Base-by-base conservation (phyloP, 2,113 vertebrate species). In the Pluvialis apricaria region DNA sequence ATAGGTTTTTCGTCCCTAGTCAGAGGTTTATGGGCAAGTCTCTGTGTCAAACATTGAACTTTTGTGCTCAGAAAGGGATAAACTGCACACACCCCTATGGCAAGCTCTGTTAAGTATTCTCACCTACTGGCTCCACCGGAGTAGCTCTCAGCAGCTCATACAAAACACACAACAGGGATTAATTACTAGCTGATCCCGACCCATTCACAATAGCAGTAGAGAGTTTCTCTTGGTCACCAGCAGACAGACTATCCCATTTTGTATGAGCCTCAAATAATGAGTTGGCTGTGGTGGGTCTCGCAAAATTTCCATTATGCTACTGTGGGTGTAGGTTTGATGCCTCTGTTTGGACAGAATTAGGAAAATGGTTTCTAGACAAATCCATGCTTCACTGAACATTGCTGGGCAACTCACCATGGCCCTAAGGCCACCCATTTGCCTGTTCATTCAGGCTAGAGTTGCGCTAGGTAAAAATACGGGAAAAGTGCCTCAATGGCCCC, bases 271-370 rank as follows among this genome's bases (percentile, higher is more conserved):
- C 16, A 64, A 7, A 71, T 77, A 90, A 88, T 42, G 40, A 79
- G 22, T 16, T 87, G 61, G 22, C 88, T 97, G 91, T n/a, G 92
- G 83, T 94, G 31, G 94, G 95, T 95, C 86, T 94, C 4, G 1
- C 42, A 86, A 87, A 87, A 72, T 87, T 94, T 94, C 83, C 34
- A 49, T 86, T 89, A 61, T 54, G 40, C 28, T 91, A 13, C 55
- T 71, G 7, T 72, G 81, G 51, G 11, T 42, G 68, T 82, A 52
- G 6, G n/a, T 84, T 86, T 79, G 49, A 88, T 76, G 44, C 7
- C 34, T 92, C 49, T 86, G 54, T 88, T 96, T 75, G 70, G 57
- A 82, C 22, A 72, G 92, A 94, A 75, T n/a, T 49, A 68, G 17
- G 61, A 79, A 92, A 88, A 94, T 29, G 0, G 1, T 25, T 72